Conservation (phyloP, 1,140 invertebrate genomes). For the Panagrolaimus sp. region DNA sequence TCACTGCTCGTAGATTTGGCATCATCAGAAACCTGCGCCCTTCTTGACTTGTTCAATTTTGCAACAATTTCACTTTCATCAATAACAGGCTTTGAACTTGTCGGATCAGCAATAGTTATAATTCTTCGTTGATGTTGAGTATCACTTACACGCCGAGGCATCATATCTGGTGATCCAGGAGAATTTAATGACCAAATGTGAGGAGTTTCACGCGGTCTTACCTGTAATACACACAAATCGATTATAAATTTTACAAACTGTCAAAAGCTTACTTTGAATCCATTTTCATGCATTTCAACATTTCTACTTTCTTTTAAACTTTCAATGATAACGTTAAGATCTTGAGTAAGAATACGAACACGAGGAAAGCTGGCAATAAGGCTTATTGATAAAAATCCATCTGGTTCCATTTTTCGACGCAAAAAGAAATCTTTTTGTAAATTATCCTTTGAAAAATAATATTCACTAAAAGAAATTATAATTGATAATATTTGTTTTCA, state of each 20-base stretch:
- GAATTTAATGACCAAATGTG: slow-evolving; percentile 19
- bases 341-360: slow-evolving; percentile 76
- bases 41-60: not conserved
- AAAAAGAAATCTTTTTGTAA: slow-evolving; percentile 89
- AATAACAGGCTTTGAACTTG: slow-evolving; percentile 8
- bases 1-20: not conserved
- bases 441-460: slow-evolving; percentile 98
- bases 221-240: slow-evolving; percentile 19
- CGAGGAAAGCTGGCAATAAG: slow-evolving; percentile 92
- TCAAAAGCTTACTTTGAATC: slow-evolving; percentile 27
- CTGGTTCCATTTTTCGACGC: slow-evolving; percentile 85
- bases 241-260: slow-evolving; percentile 11
- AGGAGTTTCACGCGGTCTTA: slow-evolving; percentile 28
- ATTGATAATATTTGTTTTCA: slow-evolving; percentile 4
- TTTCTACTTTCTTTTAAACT: slow-evolving; percentile 51
- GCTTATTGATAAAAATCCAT: slow-evolving; percentile 84
- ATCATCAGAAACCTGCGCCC: not conserved
- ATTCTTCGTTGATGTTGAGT: slow-evolving; percentile 9
- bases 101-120: slow-evolving; percentile 8
- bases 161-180: slow-evolving; percentile 17
- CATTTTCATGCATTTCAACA: slow-evolving; percentile 46
- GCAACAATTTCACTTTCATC: slow-evolving; percentile 4
- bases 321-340: slow-evolving; percentile 72
- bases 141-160: not conserved
- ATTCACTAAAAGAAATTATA: slow-evolving; percentile 71